Conservation (phyloP, 2,113 vertebrate species). For the Coracopsis vasa region DNA sequence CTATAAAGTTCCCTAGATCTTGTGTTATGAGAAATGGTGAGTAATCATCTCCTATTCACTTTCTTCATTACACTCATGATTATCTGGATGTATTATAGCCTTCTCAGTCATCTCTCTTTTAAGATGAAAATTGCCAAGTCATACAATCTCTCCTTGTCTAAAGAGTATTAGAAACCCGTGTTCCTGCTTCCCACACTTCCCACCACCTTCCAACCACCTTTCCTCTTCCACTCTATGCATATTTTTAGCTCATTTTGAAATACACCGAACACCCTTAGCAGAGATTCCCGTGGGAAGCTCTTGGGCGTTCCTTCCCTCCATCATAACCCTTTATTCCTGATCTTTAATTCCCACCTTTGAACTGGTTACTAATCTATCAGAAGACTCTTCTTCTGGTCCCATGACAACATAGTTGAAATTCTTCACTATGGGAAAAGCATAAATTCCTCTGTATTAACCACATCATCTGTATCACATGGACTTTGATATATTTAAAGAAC, state of each 20-base stretch:
- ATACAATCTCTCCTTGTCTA: constrained; percentile 37
- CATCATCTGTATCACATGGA: constrained; percentile 3
- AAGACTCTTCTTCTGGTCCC: neutral
- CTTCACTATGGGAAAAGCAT: neutral
- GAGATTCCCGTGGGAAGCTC: neutral
- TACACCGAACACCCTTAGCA: neutral
- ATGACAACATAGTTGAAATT: neutral
- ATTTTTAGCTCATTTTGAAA: neutral
- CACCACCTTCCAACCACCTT: neutral
- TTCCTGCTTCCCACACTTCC: constrained; percentile 23
- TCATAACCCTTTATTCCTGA: neutral
- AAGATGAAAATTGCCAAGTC: constrained; percentile 60
- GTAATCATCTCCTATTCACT: constrained; percentile 31
- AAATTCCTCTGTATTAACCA: neutral
- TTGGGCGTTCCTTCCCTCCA: neutral
- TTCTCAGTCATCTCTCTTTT: constrained; percentile 62
- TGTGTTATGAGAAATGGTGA: constrained; percentile 45
- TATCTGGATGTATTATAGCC: constrained; percentile 39
- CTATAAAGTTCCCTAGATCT: constrained; percentile 30
- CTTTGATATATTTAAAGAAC: constrained; percentile 1
- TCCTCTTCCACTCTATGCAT: neutral
- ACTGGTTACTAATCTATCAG: neutral
- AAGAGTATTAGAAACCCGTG: neutral
- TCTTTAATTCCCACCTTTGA: constrained; percentile 43
- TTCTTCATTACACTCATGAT: constrained; percentile 20